phyloP scores from a whole-genome alignment of 2,888 invertebrate species.

The Brachycybe producta region DNA sequence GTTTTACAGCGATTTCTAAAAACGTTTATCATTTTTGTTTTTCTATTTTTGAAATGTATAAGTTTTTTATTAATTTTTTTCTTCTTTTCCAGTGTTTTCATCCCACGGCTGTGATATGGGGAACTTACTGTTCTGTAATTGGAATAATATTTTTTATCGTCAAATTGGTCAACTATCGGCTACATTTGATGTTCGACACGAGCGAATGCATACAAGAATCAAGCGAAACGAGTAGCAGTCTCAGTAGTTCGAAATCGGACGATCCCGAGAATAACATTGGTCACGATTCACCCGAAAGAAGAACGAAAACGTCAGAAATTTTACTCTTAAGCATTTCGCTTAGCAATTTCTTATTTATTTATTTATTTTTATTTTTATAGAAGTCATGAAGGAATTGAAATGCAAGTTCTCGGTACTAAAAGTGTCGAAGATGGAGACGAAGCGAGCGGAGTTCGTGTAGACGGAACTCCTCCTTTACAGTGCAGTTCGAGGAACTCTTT shows the following conservation, averaged over 20 bases:
- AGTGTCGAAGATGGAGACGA: no score
- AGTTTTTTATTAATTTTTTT: not conserved
- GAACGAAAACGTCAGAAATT: slow-evolving; percentile 19
- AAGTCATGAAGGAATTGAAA: slow-evolving; percentile 58
- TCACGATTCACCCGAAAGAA: slow-evolving; percentile 19
- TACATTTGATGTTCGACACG: slow-evolving; percentile 89
- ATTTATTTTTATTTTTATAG: not conserved
- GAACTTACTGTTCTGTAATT: slow-evolving; percentile 68
- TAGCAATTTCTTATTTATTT: no score
- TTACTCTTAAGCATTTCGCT: no score
- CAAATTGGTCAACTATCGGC: slow-evolving; percentile 74
- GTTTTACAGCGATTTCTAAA: no score
- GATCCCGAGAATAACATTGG: slow-evolving; percentile 19
- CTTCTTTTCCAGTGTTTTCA: slow-evolving; percentile 65
- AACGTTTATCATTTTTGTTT: no score
- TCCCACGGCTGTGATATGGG: slow-evolving; percentile 68
- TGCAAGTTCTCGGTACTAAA: slow-evolving; percentile 49
- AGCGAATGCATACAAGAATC: slow-evolving; percentile 61
- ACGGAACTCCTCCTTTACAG: slow-evolving; percentile 42
- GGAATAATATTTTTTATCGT: slow-evolving; percentile 63
- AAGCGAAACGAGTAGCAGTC: slow-evolving; percentile 14
- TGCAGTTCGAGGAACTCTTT: slow-evolving; percentile 51
- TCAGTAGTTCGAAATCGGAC: slow-evolving; percentile 21
- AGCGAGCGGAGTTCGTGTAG: no score
- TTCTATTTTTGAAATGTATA: not conserved